Conservation (phyloP, 1,140 invertebrate species). For the Psilanteris sp. region DNA sequence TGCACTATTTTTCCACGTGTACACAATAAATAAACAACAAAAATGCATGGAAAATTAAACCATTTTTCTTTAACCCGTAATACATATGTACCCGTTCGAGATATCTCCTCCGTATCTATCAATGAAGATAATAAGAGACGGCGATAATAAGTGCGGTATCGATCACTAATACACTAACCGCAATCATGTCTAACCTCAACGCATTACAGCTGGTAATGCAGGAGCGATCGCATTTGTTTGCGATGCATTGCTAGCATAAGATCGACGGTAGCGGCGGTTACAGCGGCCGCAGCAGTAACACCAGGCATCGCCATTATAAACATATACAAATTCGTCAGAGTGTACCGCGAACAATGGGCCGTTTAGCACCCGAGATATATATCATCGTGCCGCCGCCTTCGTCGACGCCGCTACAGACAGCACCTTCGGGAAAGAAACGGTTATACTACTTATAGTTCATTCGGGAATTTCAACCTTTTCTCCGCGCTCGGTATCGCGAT, state of each 20-base stretch:
- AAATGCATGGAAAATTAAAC: too few species aligned
- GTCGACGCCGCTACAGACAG: conserved; percentile 57
- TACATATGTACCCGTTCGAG: too few species aligned
- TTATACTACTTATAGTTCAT: conserved; percentile 65
- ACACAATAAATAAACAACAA: too few species aligned
- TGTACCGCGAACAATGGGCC: conserved; percentile 78
- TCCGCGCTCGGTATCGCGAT: conserved; percentile 62
- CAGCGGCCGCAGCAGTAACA: conserved; percentile 55
- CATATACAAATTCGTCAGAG: conserved; percentile 80
- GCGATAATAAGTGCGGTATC: conserved; percentile 27
- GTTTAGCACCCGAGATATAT: conserved; percentile 79
- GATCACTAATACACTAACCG: conserved; percentile 36
- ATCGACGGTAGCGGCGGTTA: conserved; percentile 47
- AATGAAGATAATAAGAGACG: too few species aligned
- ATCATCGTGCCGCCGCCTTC: conserved; percentile 74
- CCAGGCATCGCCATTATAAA: conserved; percentile 76
- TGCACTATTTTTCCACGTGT: too few species aligned
- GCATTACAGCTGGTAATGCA: conserved; percentile 10
- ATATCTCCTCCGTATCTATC: too few species aligned
- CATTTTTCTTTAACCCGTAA: too few species aligned
- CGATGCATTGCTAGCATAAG: conserved; percentile 56
- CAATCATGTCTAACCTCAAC: conserved; percentile 31
- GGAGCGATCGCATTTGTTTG: conserved; percentile 63
- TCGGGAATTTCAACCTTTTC: conserved; percentile 68
- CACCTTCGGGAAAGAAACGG: conserved; percentile 59